Evolutionary conservation across 2,888 invertebrate genomes (phyloP).

Genomic region (Scaptomyza flava): DNA sequence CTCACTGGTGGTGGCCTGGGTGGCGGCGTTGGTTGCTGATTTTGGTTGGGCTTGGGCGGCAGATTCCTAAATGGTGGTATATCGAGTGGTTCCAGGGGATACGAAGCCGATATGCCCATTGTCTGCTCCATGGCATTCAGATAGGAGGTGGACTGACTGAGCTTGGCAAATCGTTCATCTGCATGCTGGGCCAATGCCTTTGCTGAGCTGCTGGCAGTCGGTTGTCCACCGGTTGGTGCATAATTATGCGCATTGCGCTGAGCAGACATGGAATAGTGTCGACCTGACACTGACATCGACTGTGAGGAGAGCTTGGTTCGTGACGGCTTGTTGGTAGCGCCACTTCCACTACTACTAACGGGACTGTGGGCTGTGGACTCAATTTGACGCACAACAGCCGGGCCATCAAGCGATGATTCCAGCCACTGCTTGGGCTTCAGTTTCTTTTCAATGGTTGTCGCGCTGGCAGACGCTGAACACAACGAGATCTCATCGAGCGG

Average conservation of each 20-base stretch:
- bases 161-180: constrained; percentile 70
- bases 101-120: constrained; percentile 67
- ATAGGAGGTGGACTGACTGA: constrained; percentile 83
- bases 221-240: constrained; percentile 40
- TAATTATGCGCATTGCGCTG: constrained; percentile 55
- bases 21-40: constrained; percentile 66
- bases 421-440: constrained; percentile 84
- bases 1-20: constrained; percentile 67
- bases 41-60: constrained; percentile 73
- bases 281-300: constrained; percentile 81
- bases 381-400: constrained; percentile 73
- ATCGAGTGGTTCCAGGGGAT: constrained; percentile 65
- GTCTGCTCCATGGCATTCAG: constrained; percentile 78
- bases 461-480: constrained; percentile 64
- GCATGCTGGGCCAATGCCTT: constrained; percentile 67
- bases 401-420: constrained; percentile 84
- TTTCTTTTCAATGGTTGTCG: constrained; percentile 75
- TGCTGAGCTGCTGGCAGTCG: constrained; percentile 43
- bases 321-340: constrained; percentile 29
- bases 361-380: constrained; percentile 55
- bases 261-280: constrained; percentile 74
- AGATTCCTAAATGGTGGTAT: constrained; percentile 58
- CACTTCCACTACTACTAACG: constrained; percentile 44
- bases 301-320: constrained; percentile 83
- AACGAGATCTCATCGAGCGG: constrained; percentile 82